A percentile compares a stretch with the other conserved stretches of the same genome.
These are phyloP conservation scores for Selene dorsalis DNA, from an alignment of 2,797 vertebrate species.

Conservation along the genomic window DNA sequence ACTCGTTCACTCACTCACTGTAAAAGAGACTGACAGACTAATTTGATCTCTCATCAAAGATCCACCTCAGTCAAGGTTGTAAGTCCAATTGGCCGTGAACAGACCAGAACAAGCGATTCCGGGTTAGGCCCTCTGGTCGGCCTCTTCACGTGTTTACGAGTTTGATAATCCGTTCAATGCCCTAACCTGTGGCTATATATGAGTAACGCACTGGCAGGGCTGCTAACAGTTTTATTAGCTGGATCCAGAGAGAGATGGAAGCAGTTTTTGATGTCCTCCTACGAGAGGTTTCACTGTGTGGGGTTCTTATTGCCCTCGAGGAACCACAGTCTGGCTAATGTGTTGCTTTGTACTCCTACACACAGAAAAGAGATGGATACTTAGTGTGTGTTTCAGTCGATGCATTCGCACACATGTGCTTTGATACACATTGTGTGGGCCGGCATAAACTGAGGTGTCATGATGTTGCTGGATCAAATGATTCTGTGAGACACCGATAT, in stretches of 20 bases:
- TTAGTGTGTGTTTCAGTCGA: constrained; percentile 44
- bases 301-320: constrained; percentile 76
- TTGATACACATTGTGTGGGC: constrained; percentile 53
- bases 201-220: constrained; percentile 59
- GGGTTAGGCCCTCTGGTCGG: constrained; percentile 58
- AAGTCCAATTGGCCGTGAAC: constrained; percentile 33
- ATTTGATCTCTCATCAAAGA: constrained; percentile 29
- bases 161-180: constrained; percentile 46
- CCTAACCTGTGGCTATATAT: constrained; percentile 41
- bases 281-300: constrained; percentile 76
- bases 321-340: constrained; percentile 78
- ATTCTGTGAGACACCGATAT: constrained; percentile 45
- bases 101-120: constrained; percentile 32
- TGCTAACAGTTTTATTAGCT: constrained; percentile 76
- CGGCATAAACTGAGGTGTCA: constrained; percentile 46
- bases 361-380: constrained; percentile 61
- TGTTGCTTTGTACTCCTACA: constrained; percentile 80
- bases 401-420: constrained; percentile 25
- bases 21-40: constrained; percentile 8
- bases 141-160: constrained; percentile 45
- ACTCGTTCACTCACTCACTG: not conserved
- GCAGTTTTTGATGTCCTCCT: constrained; percentile 79
- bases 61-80: constrained; percentile 26
- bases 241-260: constrained; percentile 69
- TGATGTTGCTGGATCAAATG: constrained; percentile 56